Conservation (phyloP, 2,888 invertebrate species). For the Macaria liturata region DNA sequence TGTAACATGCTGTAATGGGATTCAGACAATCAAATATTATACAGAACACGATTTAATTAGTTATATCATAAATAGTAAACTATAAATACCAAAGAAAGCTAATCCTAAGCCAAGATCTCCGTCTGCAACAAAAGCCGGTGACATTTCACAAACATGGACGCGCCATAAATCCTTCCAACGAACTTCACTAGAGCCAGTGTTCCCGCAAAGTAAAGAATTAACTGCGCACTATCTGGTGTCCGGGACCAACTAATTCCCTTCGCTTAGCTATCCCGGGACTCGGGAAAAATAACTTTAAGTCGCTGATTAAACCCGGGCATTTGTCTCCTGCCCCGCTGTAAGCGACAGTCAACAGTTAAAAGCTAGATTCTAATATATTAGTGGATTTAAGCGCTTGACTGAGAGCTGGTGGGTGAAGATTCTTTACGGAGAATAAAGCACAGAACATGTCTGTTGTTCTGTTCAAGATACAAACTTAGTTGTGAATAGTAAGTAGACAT, state of each 20-base stretch:
- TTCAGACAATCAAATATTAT: too few species aligned
- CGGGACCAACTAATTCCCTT: slow-evolving; percentile 31
- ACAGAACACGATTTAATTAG: too few species aligned
- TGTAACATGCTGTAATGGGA: too few species aligned
- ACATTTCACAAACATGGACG: slow-evolving; percentile 6
- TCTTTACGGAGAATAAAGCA: too few species aligned
- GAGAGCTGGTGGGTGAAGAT: not conserved
- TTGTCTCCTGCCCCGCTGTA: slow-evolving; percentile 29
- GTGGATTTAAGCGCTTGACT: slow-evolving; percentile 13
- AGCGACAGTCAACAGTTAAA: slow-evolving; percentile 29
- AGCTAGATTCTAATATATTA: slow-evolving; percentile 26
- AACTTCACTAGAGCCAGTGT: slow-evolving; percentile 23
- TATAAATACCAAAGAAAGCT: too few species aligned
- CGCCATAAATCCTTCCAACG: slow-evolving; percentile 14
- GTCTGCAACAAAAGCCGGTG: not conserved
- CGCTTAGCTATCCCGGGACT: slow-evolving; percentile 27
- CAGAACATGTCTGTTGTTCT: too few species aligned
- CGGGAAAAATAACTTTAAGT: slow-evolving; percentile 39
- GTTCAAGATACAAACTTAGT: too few species aligned
- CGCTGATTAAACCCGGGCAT: slow-evolving; percentile 39
- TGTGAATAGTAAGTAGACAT: too few species aligned
- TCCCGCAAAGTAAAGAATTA: slow-evolving; percentile 31
- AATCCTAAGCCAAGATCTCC: too few species aligned
- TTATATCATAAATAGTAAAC: too few species aligned
- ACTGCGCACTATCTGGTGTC: slow-evolving; percentile 30